A percentile compares a stretch with the other conserved stretches of the same genome.
These are phyloP conservation scores for Drosophila repleta DNA, from an alignment of 1,140 invertebrate species.

Conservation along the genomic window DNA sequence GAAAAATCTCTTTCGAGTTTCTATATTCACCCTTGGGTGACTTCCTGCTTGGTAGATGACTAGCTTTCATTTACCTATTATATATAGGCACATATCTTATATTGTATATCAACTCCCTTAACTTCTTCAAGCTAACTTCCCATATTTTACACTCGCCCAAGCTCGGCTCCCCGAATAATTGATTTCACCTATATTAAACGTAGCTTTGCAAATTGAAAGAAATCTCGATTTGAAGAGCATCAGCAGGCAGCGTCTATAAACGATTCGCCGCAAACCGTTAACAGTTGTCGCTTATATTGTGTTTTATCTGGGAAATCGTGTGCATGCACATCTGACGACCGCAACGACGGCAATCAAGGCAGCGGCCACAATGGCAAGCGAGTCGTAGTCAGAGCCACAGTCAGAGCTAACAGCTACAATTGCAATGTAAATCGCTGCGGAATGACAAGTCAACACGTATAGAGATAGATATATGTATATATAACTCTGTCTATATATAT, in stretches of 20 bases:
- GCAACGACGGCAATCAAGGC: slow-evolving; percentile 13
- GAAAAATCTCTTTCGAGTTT: too few relatives aligned
- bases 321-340: slow-evolving; percentile 22
- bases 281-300: slow-evolving; percentile 9
- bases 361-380: slow-evolving; percentile 9
- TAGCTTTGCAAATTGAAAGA: background rate
- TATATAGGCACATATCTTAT: too few relatives aligned
- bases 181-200: background rate
- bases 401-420: background rate
- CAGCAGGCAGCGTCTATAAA: slow-evolving; percentile 1
- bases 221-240: slow-evolving; percentile 4
- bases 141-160: background rate
- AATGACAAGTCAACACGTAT: slow-evolving; percentile 20
- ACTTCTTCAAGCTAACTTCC: too few relatives aligned
- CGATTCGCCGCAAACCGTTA: slow-evolving; percentile 2
- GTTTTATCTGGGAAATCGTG: slow-evolving; percentile 40
- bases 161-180: background rate
- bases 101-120: too few relatives aligned
- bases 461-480: too few relatives aligned
- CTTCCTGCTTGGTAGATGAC: too few relatives aligned
- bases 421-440: slow-evolving; percentile 13
- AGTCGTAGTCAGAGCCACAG: too few relatives aligned
- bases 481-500: too few relatives aligned
- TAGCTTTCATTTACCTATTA: too few relatives aligned
- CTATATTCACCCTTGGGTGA: too few relatives aligned